Evolutionary conservation across 1,140 invertebrate genomes (phyloP).

Genomic region (Zaprionus camerounensis): DNA sequence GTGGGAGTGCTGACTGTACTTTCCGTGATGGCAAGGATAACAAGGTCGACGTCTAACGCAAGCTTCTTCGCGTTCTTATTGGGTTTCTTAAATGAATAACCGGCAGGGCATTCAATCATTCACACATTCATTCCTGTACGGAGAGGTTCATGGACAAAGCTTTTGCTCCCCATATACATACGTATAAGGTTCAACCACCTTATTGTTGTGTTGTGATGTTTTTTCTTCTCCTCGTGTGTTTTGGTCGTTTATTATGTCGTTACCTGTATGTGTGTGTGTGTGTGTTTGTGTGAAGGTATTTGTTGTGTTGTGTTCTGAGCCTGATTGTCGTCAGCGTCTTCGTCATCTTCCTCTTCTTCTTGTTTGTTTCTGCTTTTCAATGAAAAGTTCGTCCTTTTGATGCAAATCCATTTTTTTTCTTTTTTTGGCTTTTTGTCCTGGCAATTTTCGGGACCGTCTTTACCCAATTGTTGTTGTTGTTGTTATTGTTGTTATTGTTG

Average conservation of each 20-base stretch:
- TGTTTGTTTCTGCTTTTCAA: slow-evolving; percentile 50
- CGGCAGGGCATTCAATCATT: slow-evolving; percentile 12
- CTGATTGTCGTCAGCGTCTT: slow-evolving; percentile 18
- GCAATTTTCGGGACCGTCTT: slow-evolving; percentile 34
- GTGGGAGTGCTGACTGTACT: slow-evolving; percentile 24
- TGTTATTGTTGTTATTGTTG: neutral
- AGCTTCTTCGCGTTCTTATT: slow-evolving; percentile 31
- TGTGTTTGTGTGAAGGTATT: slow-evolving; percentile 33
- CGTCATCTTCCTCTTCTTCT: slow-evolving; percentile 40
- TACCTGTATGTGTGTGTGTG: slow-evolving; percentile 7
- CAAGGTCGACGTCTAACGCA: slow-evolving; percentile 34
- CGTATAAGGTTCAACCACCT: slow-evolving; percentile 71
- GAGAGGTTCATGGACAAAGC: slow-evolving; percentile 56
- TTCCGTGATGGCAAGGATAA: slow-evolving; percentile 14
- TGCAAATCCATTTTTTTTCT: slow-evolving; percentile 47
- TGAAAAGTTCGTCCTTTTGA: slow-evolving; percentile 74
- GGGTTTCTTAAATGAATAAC: slow-evolving; percentile 43
- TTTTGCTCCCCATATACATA: slow-evolving; percentile 29
- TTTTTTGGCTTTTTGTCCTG: slow-evolving; percentile 50
- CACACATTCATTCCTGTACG: neutral
- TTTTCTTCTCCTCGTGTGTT: slow-evolving; percentile 1
- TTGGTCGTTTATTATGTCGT: slow-evolving; percentile 42
- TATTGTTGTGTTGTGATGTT: slow-evolving; percentile 30
- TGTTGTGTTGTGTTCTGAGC: slow-evolving; percentile 32
- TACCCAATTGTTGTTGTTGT: neutral